Conservation (phyloP, 2,113 vertebrate genomes). For the Poicephalus gulielmi region DNA sequence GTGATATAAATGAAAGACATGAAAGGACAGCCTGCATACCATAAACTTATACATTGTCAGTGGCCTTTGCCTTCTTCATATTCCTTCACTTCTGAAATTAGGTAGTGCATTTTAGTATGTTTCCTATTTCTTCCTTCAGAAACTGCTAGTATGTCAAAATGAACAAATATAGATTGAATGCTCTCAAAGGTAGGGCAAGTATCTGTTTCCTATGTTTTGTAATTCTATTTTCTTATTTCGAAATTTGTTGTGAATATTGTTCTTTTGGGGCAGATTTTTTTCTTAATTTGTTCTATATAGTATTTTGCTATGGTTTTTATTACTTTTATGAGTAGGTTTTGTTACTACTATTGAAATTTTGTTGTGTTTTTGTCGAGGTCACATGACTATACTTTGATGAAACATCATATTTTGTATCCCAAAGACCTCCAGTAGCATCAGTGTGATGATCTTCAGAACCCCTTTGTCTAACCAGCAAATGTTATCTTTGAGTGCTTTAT, state of each 20-base stretch:
- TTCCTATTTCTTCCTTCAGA: background rate
- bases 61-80: background rate
- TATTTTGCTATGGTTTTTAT: background rate
- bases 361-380: background rate
- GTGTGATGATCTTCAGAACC: background rate
- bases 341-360: background rate
- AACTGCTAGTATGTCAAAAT: background rate
- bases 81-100: background rate
- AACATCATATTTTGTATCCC: background rate
- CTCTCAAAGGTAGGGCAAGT: background rate
- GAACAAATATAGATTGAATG: background rate
- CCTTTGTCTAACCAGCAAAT: background rate
- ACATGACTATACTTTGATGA: background rate
- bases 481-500: background rate
- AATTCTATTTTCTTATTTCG: background rate
- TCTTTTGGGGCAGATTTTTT: background rate
- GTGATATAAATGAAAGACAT: background rate
- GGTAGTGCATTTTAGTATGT: background rate
- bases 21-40: background rate
- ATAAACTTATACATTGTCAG: background rate
- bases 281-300: background rate
- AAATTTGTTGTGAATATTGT: background rate
- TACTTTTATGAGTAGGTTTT: background rate
- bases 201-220: background rate
- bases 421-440: background rate